A percentile compares a stretch with the other conserved stretches of the same genome.
Evolutionary conservation across 2,797 vertebrate species (phyloP).

Genomic region (Pseudochirops corinnae): DNA sequence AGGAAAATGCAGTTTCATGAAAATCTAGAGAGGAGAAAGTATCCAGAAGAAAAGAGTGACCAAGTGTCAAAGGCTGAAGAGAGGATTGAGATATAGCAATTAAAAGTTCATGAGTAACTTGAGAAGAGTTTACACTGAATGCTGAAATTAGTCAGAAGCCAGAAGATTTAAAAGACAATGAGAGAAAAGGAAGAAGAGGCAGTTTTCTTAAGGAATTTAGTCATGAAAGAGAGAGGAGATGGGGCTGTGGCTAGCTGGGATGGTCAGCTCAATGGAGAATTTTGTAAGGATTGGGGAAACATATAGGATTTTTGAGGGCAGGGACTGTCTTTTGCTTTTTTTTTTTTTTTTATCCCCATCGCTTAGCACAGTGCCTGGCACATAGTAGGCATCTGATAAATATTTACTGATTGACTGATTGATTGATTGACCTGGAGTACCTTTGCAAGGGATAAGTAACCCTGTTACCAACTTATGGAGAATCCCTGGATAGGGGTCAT

Average conservation of each 20-base stretch:
- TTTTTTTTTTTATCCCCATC: no score
- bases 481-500: neutral
- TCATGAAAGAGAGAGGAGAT: neutral
- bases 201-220: neutral
- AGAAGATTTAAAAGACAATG: neutral
- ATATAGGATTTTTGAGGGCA: neutral
- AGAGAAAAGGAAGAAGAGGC: neutral
- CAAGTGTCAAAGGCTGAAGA: neutral
- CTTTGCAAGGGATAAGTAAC: neutral
- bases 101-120: neutral
- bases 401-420: neutral
- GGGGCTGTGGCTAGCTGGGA: no score
- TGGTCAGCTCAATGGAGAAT: neutral
- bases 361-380: neutral
- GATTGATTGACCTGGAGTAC: neutral
- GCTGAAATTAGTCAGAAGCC: neutral
- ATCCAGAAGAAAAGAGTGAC: no score
- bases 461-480: neutral
- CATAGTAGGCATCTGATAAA: neutral
- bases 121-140: neutral
- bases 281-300: neutral
- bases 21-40: neutral
- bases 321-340: neutral
- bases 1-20: neutral
- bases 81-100: neutral